Base-by-base conservation (phyloP, 2,797 vertebrate species). In the Hoplostethus atlanticus region DNA sequence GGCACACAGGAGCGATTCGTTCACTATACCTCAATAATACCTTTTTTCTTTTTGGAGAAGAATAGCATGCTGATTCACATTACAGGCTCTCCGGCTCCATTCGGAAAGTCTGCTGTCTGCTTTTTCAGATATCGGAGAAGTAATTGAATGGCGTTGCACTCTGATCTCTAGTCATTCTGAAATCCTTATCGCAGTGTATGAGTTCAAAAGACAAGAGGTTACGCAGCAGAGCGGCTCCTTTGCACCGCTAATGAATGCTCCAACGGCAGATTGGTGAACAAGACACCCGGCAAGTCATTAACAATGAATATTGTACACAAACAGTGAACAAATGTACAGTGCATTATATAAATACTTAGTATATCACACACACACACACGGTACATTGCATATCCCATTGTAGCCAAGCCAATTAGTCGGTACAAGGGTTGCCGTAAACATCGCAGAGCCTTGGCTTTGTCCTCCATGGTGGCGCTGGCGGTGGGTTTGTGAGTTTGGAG, bases 101-200 rank as follows among this genome's bases (percentile, higher is more conserved):
- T 71, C 64, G 60, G 62, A 70, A 53, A 21, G 21, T 21, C 21
- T 21, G 21, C 21, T 21, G 71, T 61, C 54, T 78, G 30, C 71
- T 47, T 81, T 86, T 76, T 71, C 64, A 69, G 52, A 80, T 50
- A 44, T 69, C 67, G 47, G 55, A 85, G 71, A 62, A 73, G 71
- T 79, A 86, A 90, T 82, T 83, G 70, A 86, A 85, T 63, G 47
- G 68, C 83, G 79, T 72, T 86, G 68, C 73, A 82, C 84, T 84
- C 76, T 84, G 87, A 88, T 81, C 77, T 80, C 38, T 8, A 68
- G 82, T 86, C 83, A 78, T 75, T 89, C 73, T 79, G 67, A 84
- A 81, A 81, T 80, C 74, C 78, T 85, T 84, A 86, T 87, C 87
- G 58, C 56, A 70, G 73, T 38, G 76, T 79, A 62, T 71, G 77